Conservation (phyloP, 2,797 vertebrate species). For the Hafferia zeledoni region DNA sequence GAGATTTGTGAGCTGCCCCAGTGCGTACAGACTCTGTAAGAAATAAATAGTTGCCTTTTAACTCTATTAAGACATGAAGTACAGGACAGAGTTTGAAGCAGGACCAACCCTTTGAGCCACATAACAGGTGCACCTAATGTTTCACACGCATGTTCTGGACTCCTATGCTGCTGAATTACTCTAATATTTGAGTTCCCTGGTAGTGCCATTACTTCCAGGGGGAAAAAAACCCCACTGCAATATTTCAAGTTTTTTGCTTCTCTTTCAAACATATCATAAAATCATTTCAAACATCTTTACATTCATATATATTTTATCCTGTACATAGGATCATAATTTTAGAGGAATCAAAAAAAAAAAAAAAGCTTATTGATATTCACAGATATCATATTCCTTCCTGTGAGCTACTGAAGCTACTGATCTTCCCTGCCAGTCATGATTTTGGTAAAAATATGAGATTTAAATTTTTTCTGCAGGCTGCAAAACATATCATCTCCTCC, state of each 20-base stretch:
- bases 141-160: not conserved
- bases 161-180: not conserved
- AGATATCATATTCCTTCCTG: not conserved
- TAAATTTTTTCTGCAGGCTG: not conserved
- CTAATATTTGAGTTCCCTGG: not conserved
- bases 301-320: not conserved
- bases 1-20: not conserved
- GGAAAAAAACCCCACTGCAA: not conserved
- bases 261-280: not conserved
- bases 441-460: not conserved
- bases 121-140: not conserved
- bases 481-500: not conserved
- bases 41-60: not conserved
- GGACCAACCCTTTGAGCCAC: not conserved
- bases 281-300: not conserved
- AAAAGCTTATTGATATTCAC: not conserved
- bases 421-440: not conserved
- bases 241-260: not conserved
- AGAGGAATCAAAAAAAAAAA: not conserved
- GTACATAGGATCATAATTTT: not conserved
- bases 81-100: not conserved
- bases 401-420: not conserved
- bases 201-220: not conserved
- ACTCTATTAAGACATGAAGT: not conserved
- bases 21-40: not conserved